phyloP scores from a whole-genome alignment of 2,113 vertebrate genomes.

The Orthochromis indermauri region DNA sequence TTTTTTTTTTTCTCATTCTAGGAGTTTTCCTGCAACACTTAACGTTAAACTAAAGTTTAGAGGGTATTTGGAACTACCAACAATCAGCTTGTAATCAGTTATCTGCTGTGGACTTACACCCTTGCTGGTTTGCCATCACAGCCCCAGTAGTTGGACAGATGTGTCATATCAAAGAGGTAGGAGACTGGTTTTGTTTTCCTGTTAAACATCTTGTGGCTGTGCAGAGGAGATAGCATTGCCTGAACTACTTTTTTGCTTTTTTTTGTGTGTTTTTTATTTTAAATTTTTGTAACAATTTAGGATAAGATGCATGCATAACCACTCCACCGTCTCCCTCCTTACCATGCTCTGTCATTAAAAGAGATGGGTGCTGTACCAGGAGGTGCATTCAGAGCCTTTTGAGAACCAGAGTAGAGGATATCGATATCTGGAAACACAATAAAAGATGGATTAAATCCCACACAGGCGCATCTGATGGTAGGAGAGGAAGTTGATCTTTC shows the following conservation, averaged over 20 bases:
- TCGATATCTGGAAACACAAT: conserved; percentile 78
- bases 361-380: conserved; percentile 88
- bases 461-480: not conserved
- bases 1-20: not conserved
- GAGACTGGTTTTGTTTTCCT: conserved; percentile 85
- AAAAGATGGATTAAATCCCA: not conserved
- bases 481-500: not conserved
- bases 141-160: conserved; percentile 86
- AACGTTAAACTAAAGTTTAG: not conserved
- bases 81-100: not conserved
- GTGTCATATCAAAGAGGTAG: conserved; percentile 82
- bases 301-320: not conserved
- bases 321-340: conserved; percentile 16
- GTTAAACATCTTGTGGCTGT: conserved; percentile 83
- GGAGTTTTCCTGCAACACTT: not conserved
- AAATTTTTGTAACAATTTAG: not conserved
- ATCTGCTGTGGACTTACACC: conserved; percentile 67
- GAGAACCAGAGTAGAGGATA: conserved; percentile 85
- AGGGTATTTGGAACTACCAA: not conserved
- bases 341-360: conserved; percentile 90
- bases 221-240: not conserved
- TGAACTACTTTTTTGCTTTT: not conserved
- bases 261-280: not conserved
- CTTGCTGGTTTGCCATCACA: conserved; percentile 76
- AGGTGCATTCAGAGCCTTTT: conserved; percentile 87